phyloP scores from a whole-genome alignment of 1,140 invertebrate genomes.

The Pseudoatta argentina region DNA sequence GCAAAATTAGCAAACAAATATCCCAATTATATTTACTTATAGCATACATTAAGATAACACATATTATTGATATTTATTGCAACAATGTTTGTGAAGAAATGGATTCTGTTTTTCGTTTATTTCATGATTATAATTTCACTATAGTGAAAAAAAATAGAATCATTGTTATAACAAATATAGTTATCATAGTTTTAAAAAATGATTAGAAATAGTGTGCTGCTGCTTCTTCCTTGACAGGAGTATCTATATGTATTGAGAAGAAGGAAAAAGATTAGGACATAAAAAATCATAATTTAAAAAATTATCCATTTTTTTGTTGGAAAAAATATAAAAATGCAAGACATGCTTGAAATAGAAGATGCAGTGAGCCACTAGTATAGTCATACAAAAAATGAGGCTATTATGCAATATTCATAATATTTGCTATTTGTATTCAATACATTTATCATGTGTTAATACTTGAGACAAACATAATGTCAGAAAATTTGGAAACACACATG shows the following conservation, averaged over 20 bases:
- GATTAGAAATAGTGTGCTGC: slow-evolving; percentile 21
- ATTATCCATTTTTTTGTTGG: background rate
- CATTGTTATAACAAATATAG: background rate
- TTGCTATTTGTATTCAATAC: background rate
- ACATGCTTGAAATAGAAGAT: slow-evolving; percentile 74
- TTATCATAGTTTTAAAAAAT: slow-evolving; percentile 3
- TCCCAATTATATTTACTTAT: slow-evolving; percentile 28
- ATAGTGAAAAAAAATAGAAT: background rate
- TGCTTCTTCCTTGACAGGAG: slow-evolving; percentile 28
- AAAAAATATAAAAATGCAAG: slow-evolving; percentile 35
- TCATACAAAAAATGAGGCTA: slow-evolving; percentile 58
- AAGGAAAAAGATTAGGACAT: background rate
- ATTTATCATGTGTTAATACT: slow-evolving; percentile 19
- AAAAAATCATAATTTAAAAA: slow-evolving; percentile 7
- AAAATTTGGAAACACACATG: slow-evolving; percentile 42
- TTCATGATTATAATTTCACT: slow-evolving; percentile 1
- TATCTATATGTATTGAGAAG: slow-evolving; percentile 1
- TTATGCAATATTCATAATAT: slow-evolving; percentile 68
- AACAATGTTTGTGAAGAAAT: background rate
- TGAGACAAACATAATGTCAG: slow-evolving; percentile 17
- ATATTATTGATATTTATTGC: background rate
- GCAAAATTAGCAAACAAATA: slow-evolving; percentile 22
- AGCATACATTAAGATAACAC: background rate
- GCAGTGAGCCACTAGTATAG: slow-evolving; percentile 63
- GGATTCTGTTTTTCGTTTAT: background rate